Conservation (phyloP, 2,888 invertebrate species). For the Mylabris sibirica region DNA sequence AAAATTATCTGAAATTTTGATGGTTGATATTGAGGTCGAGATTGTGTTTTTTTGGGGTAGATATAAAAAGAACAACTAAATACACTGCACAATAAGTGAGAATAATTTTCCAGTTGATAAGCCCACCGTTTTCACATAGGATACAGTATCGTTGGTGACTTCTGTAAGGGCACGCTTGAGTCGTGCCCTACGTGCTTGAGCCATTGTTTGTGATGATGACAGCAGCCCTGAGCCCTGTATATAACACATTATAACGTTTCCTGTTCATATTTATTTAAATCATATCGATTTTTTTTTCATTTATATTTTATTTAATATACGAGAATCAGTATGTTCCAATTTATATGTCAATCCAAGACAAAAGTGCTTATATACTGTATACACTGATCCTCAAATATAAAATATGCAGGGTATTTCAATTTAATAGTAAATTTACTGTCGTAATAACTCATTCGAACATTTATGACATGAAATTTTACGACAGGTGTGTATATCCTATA, state of each 20-base stretch:
- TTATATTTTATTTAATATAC: background rate
- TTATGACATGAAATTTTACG: background rate
- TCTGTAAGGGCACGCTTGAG: conserved; percentile 90
- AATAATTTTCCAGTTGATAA: conserved; percentile 40
- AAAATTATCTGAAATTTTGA: background rate
- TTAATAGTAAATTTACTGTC: background rate
- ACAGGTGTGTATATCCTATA: background rate
- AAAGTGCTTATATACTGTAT: background rate
- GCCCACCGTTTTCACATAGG: conserved; percentile 87
- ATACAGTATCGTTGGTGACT: conserved; percentile 86
- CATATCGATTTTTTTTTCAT: background rate
- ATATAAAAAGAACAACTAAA: conserved; percentile 46
- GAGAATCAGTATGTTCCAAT: background rate
- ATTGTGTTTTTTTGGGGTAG: conserved; percentile 48
- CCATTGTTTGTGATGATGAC: conserved; percentile 90
- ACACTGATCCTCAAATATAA: conserved; percentile 8
- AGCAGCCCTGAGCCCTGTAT: conserved; percentile 77
- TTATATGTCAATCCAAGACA: background rate
- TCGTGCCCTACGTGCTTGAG: conserved; percentile 85
- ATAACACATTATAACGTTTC: conserved; percentile 37
- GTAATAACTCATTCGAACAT: background rate
- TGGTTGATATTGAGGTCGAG: conserved; percentile 18
- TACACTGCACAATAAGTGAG: conserved; percentile 12
- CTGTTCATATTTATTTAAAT: conserved; percentile 6
- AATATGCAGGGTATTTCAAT: conserved; percentile 11